Evolutionary conservation across 2,888 invertebrate genomes (phyloP).

Genomic region (Tricholauxania praeusta): DNA sequence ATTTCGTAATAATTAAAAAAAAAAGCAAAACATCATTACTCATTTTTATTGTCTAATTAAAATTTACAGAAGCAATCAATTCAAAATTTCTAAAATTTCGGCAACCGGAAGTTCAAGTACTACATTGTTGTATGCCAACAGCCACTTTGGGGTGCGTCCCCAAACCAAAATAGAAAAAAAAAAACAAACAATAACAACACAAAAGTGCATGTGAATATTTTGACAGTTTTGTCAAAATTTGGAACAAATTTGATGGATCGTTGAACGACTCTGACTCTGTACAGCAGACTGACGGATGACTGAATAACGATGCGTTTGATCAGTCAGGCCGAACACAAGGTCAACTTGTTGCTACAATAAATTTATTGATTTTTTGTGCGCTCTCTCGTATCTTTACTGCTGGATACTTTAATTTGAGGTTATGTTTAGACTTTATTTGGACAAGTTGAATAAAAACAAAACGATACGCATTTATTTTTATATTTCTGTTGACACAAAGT

Average conservation of each 20-base stretch:
- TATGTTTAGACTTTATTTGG: background rate
- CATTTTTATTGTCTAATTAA: slow-evolving; percentile 13
- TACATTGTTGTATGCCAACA: background rate
- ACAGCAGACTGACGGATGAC: background rate
- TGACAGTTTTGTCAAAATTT: slow-evolving; percentile 38
- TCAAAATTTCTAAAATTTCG: background rate
- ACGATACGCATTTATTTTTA: too few species aligned
- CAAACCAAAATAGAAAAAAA: slow-evolving; percentile 1
- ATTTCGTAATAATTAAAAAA: background rate
- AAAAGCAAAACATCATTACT: background rate
- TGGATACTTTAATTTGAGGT: background rate
- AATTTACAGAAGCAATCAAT: too few species aligned
- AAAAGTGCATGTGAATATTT: slow-evolving; percentile 23
- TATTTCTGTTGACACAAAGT: too few species aligned
- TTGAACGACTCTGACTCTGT: slow-evolving; percentile 21
- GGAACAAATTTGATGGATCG: slow-evolving; percentile 45
- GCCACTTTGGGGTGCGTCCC: slow-evolving; percentile 24
- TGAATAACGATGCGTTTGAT: slow-evolving; percentile 15
- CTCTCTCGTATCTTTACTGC: background rate
- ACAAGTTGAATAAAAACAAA: background rate
- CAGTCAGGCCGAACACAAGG: slow-evolving; percentile 9
- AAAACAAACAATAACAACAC: slow-evolving; percentile 2
- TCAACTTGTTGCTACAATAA: background rate
- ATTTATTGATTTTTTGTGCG: background rate
- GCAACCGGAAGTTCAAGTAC: slow-evolving; percentile 9